phyloP scores from a whole-genome alignment of 2,888 invertebrate species.

The Leptothorax acervorum region DNA sequence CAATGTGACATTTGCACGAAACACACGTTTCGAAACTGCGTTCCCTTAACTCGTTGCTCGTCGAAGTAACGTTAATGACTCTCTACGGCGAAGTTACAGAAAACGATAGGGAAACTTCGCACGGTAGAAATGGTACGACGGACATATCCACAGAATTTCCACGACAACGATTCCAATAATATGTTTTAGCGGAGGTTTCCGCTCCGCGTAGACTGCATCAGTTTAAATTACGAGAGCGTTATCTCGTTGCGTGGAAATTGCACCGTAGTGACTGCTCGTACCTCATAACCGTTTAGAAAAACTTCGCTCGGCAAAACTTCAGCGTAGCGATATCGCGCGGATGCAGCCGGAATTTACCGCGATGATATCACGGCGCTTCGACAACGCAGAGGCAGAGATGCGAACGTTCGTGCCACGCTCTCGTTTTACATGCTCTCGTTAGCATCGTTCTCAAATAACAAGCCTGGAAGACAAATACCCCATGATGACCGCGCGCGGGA shows the following conservation, averaged over 20 bases:
- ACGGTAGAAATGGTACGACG: not conserved
- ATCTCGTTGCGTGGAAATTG: conserved; percentile 32
- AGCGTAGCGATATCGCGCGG: not conserved
- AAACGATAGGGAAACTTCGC: conserved; percentile 4
- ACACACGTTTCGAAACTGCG: conserved; percentile 6
- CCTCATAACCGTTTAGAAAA: conserved; percentile 1
- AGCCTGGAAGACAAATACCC: conserved; percentile 13
- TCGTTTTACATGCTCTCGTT: conserved; percentile 31
- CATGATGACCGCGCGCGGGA: conserved; percentile 25
- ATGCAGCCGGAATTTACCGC: conserved; percentile 1
- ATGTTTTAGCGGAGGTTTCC: not conserved
- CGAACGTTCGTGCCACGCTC: conserved; percentile 1
- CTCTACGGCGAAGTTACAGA: conserved; percentile 16
- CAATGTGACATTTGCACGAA: not conserved
- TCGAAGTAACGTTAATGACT: conserved; percentile 6
- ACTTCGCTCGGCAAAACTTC: conserved; percentile 16
- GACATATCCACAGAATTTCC: conserved; percentile 2
- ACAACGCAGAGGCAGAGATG: not conserved
- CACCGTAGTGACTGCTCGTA: conserved; percentile 6
- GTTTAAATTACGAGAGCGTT: conserved; percentile 18
- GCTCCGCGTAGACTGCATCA: conserved; percentile 10
- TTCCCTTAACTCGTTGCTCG: not conserved
- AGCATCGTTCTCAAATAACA: conserved; percentile 21
- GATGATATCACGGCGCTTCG: not conserved
- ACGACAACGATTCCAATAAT: conserved; percentile 9